These are phyloP conservation scores for Aramus guarauna DNA, from an alignment of 2,113 vertebrate species.

Conservation along the genomic window DNA sequence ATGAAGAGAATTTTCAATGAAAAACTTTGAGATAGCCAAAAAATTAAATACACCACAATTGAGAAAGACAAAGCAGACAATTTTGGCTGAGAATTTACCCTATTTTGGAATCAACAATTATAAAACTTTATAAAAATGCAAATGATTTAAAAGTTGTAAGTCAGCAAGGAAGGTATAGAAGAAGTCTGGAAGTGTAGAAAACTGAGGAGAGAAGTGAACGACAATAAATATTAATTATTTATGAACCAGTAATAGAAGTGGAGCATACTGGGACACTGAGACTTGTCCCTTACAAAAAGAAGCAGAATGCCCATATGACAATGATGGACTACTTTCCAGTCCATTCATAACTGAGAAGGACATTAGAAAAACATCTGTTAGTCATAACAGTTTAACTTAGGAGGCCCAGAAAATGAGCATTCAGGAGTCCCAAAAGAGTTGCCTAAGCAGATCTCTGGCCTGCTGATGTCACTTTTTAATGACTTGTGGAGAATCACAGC, in stretches of 20 bases:
- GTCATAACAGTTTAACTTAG: neutral
- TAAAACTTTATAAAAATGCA: neutral
- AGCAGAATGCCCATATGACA: neutral
- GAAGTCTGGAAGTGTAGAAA: neutral
- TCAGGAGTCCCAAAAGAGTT: neutral
- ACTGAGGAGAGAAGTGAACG: neutral
- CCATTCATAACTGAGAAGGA: neutral
- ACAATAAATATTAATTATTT: neutral
- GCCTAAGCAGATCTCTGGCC: neutral
- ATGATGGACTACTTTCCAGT: neutral
- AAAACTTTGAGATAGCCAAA: neutral
- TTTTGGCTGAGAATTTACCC: neutral
- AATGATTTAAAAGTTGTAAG: neutral
- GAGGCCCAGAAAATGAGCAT: neutral
- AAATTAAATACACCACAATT: neutral
- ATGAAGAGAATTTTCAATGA: neutral
- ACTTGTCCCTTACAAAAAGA: neutral
- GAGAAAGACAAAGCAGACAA: neutral
- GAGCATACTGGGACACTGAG: neutral
- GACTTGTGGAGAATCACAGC: neutral
- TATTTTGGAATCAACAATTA: neutral
- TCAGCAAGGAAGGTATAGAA: neutral
- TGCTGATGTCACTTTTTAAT: neutral
- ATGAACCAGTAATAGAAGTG: neutral
- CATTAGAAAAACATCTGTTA: neutral